These are phyloP conservation scores for Carassius auratus DNA, from an alignment of 2,113 vertebrate species.

Conservation along the genomic window DNA sequence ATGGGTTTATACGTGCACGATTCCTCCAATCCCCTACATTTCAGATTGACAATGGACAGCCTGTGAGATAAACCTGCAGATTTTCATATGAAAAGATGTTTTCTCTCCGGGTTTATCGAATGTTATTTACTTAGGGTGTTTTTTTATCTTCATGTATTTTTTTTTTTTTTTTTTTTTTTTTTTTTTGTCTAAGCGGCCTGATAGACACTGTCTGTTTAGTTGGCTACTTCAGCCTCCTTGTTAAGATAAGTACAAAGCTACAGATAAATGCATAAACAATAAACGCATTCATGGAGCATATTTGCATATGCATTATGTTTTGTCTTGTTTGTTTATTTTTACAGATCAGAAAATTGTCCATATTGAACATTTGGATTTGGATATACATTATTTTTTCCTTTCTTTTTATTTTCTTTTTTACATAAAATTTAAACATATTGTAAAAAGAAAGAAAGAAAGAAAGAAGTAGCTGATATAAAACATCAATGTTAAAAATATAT, in stretches of 20 bases:
- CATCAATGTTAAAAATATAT: too few species aligned
- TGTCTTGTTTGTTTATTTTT: too few species aligned
- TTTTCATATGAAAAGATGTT: conserved; percentile 78
- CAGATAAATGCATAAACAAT: background rate
- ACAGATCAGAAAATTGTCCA: background rate
- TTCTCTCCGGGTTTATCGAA: conserved; percentile 70
- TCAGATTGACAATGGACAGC: conserved; percentile 73
- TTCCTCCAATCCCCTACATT: conserved; percentile 66
- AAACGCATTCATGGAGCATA: background rate
- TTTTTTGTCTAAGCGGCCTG: background rate
- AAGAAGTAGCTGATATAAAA: too few species aligned
- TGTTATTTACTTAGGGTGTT: conserved; percentile 58
- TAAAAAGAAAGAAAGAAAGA: too few species aligned
- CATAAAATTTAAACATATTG: too few species aligned
- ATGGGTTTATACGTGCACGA: conserved; percentile 72
- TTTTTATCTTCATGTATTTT: too few species aligned
- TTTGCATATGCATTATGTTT: background rate
- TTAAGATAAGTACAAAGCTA: background rate
- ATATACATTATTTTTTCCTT: too few species aligned
- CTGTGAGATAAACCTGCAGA: conserved; percentile 74
- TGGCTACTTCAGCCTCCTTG: background rate
- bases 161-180: too few species aligned
- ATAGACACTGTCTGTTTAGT: background rate
- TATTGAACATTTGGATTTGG: background rate
- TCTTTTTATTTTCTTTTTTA: background rate